phyloP scores from a whole-genome alignment of 2,888 invertebrate species.

The Rhaphigaster nebulosa region DNA sequence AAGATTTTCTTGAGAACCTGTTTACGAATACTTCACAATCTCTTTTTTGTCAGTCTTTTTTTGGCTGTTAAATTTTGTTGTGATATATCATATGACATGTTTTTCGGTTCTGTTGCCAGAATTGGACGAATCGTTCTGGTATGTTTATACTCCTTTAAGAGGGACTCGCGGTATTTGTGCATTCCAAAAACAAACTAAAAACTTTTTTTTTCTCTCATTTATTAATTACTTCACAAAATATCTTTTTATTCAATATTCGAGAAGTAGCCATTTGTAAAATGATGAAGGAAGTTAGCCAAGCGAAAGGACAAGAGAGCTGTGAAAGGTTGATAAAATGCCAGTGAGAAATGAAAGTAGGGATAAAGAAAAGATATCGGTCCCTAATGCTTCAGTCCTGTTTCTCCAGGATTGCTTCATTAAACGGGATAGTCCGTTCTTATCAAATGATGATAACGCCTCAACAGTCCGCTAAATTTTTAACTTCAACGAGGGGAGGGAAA shows the following conservation, averaged over 20 bases:
- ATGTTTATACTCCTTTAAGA: too few relatives aligned
- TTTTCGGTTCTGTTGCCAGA: too few relatives aligned
- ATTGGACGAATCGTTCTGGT: too few relatives aligned
- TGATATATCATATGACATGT: too few relatives aligned
- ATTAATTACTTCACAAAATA: neutral
- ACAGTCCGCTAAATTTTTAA: neutral
- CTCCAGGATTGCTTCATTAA: neutral
- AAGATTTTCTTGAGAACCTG: too few relatives aligned
- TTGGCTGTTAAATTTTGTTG: too few relatives aligned
- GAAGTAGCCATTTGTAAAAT: neutral
- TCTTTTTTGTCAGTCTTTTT: too few relatives aligned
- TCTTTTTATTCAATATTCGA: neutral
- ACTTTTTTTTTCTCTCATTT: too few relatives aligned
- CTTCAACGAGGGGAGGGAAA: neutral
- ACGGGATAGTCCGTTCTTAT: neutral
- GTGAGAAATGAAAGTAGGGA: neutral
- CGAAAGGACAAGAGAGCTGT: neutral
- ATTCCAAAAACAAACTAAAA: too few relatives aligned
- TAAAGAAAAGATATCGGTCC: neutral
- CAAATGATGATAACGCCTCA: neutral
- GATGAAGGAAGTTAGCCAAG: neutral
- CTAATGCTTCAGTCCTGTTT: neutral
- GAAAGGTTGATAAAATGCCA: constrained; percentile 44
- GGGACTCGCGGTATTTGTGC: too few relatives aligned
- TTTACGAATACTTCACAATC: too few relatives aligned